Percentiles rank a stretch among this genome's conserved stretches.
These are phyloP conservation scores for Rafetus swinhoei DNA, from an alignment of 2,113 vertebrate genomes.

Conservation along the genomic window DNA sequence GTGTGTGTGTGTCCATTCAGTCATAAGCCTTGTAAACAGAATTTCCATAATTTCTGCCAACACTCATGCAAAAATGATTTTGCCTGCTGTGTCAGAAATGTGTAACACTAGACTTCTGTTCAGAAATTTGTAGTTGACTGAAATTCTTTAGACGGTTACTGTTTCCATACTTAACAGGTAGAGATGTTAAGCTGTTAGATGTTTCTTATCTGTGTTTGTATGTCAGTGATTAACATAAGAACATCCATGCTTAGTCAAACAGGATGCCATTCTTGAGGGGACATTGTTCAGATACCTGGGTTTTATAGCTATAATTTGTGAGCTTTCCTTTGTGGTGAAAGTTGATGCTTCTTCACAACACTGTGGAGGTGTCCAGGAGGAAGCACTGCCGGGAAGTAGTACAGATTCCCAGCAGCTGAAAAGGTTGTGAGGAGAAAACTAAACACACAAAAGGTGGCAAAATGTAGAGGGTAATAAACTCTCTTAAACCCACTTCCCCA, in stretches of 20 bases:
- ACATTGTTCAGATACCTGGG: neutral
- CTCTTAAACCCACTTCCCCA: neutral
- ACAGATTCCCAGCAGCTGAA: neutral
- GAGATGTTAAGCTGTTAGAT: neutral
- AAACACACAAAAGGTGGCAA: neutral
- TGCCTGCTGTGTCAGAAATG: neutral
- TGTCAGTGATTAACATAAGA: neutral
- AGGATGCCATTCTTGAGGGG: neutral
- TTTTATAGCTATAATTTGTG: neutral
- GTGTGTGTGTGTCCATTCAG: neutral
- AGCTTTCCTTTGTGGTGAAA: neutral
- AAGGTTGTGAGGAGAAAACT: neutral
- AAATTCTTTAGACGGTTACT: neutral
- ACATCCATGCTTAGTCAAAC: no score
- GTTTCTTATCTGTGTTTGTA: neutral
- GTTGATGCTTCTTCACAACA: neutral
- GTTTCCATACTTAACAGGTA: neutral
- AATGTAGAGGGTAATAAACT: neutral
- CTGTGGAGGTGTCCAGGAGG: neutral
- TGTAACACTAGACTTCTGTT: neutral
- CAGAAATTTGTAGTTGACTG: neutral
- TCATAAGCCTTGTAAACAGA: neutral
- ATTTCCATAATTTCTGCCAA: fast-evolving
- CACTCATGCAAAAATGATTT: neutral
- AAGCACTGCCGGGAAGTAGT: neutral